Base-by-base conservation (phyloP, 2,113 vertebrate genomes). In the Noturus placidus region DNA sequence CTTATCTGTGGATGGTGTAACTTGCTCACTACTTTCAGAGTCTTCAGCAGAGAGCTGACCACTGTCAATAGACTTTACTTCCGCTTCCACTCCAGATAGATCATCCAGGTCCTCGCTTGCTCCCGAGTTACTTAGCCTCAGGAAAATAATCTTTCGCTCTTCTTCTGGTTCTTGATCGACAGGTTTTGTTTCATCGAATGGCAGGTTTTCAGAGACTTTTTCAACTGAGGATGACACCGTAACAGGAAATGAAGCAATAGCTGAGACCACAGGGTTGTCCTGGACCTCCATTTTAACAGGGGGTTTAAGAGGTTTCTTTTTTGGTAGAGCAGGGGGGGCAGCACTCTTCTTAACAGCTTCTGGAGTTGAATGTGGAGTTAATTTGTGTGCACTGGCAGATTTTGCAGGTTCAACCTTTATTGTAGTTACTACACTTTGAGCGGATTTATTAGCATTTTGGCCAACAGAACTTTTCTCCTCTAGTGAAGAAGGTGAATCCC, bases 31-130 rank as follows among this genome's bases (percentile, higher is more conserved):
- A 56, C n/a, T 87, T 54, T 87, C 94, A 11, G 93, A 93, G 50
- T 88, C 92, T 33, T 94, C 93, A 0, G 92, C 93, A 0, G 95
- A 95, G 87, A 94, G 93, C 88, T 93, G 95, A 11, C 94, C 93
- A 0, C 95, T 95, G 84, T 95, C 94, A 0, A 93, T 90, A 30
- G 94, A 95, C 61, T 95, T 95, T 52, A 94, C 92, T 84, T 95
- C 95, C 0, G 89, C 87, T 13, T 89, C 89, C 83, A 91, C 82
- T 27, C 91, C 92, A 0, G 86, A 85, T n/a, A 76, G 10, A 30
- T 86, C 88, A 0, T 54, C 86, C 7, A 90, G 77, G 76, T 91
- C 84, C 0, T 93, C 89, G 72, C 90, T 90, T 19, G 78, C 5
- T 35, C 52, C 82, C 0, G 87, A 74, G 52, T 91, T 90, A 2